phyloP scores from a whole-genome alignment of 1,140 invertebrate genomes.

The Pseudomyrmex sp. region DNA sequence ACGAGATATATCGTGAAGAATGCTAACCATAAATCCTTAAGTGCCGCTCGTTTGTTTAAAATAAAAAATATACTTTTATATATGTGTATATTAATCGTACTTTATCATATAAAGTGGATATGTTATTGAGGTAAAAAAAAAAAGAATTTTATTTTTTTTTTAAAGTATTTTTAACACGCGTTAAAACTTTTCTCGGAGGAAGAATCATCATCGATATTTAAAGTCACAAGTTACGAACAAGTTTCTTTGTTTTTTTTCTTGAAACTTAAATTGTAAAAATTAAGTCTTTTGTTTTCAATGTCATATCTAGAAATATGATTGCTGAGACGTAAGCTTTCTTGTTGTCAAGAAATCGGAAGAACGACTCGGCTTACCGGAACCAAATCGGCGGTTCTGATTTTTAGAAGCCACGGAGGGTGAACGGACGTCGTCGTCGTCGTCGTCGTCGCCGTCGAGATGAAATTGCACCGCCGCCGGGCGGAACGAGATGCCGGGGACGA shows the following conservation, averaged over 20 bases:
- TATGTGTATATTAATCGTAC: no score
- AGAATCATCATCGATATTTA: no score
- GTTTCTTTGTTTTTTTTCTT: no score
- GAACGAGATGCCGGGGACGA: conserved; percentile 46
- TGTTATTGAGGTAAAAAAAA: background rate
- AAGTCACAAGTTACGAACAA: no score
- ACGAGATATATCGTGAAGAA: background rate
- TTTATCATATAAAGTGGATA: no score
- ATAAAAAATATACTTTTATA: background rate
- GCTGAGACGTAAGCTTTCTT: no score
- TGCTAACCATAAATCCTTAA: no score
- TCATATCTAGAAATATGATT: background rate
- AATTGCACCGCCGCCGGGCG: conserved; percentile 61
- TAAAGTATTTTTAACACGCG: background rate
- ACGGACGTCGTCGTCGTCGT: conserved; percentile 44
- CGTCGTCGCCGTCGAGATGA: conserved; percentile 38
- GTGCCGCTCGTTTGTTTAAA: background rate
- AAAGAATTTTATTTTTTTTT: background rate
- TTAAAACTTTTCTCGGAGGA: background rate
- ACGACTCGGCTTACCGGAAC: conserved; percentile 53
- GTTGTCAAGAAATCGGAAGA: conserved; percentile 2
- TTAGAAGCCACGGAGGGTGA: conserved; percentile 33
- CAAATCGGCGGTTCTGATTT: conserved; percentile 65
- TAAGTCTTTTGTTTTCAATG: no score
- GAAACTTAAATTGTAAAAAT: no score